These are phyloP conservation scores for Oreonectes daqikongensis DNA, from an alignment of 2,797 vertebrate species.

Conservation along the genomic window DNA sequence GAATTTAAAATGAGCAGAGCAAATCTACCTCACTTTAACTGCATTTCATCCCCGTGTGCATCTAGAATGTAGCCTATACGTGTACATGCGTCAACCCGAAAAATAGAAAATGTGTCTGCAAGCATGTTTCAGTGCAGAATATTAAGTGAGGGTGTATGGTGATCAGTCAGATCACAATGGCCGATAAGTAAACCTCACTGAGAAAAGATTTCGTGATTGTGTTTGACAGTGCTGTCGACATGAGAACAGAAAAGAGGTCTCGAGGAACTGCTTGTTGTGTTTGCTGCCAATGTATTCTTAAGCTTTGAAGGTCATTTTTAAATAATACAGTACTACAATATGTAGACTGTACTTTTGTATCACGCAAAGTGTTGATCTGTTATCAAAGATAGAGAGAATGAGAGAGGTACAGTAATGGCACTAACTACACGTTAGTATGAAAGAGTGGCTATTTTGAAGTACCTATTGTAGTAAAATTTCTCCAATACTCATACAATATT, in stretches of 20 bases:
- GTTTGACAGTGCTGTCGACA: conserved; percentile 11
- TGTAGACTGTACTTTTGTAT: not conserved
- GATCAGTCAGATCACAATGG: conserved; percentile 15
- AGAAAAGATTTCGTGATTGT: not conserved
- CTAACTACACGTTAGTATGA: no score
- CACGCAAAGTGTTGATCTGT: conserved; percentile 41
- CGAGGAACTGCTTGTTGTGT: not conserved
- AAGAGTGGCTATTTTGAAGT: no score
- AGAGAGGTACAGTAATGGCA: no score
- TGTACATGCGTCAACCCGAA: conserved; percentile 5
- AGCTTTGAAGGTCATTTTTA: conserved; percentile 42
- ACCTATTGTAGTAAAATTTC: not conserved
- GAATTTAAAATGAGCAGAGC: conserved; percentile 29
- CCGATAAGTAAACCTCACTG: not conserved
- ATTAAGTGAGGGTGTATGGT: conserved; percentile 22
- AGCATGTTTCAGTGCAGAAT: conserved; percentile 24
- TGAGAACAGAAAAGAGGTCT: conserved; percentile 6
- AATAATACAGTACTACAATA: conserved; percentile 16
- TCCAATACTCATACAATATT: not conserved
- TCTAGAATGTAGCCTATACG: not conserved
- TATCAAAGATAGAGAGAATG: conserved; percentile 11
- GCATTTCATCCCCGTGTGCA: not conserved
- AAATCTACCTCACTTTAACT: conserved; percentile 24
- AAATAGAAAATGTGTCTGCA: not conserved
- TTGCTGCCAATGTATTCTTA: conserved; percentile 16